Conservation (phyloP, 2,888 invertebrate species). For the Xylota segnis region DNA sequence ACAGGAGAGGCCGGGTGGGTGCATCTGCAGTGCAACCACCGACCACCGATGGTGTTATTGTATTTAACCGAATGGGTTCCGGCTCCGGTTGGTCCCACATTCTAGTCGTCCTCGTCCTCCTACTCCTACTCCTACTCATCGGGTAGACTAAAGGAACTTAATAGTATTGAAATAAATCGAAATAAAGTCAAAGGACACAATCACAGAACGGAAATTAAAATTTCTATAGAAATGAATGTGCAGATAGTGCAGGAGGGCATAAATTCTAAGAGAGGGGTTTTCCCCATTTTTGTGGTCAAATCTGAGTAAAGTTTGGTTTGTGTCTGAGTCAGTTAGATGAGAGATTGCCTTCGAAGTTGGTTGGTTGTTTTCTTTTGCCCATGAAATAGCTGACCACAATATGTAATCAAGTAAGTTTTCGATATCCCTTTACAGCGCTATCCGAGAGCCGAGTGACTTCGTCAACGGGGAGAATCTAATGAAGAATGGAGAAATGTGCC, state of each 20-base stretch:
- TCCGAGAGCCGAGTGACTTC: too few relatives aligned
- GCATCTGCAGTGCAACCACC: constrained; percentile 58
- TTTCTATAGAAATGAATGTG: constrained; percentile 52
- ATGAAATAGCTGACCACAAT: background rate
- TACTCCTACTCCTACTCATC: background rate
- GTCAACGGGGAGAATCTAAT: too few relatives aligned
- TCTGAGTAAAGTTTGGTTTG: constrained; percentile 20
- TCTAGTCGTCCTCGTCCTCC: too few relatives aligned
- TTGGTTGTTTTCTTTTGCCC: background rate
- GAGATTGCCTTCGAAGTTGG: constrained; percentile 8
- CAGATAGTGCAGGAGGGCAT: constrained; percentile 18
- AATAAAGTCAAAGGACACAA: constrained; percentile 73
- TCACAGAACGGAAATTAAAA: constrained; percentile 72
- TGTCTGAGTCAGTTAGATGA: constrained; percentile 22
- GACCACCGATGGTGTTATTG: constrained; percentile 37
- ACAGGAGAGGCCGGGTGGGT: background rate
- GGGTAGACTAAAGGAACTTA: constrained; percentile 59
- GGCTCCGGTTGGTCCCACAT: constrained; percentile 20
- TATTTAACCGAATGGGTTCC: constrained; percentile 66
- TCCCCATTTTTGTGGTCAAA: constrained; percentile 36
- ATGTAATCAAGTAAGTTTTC: constrained; percentile 1
- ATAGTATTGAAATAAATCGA: constrained; percentile 73
- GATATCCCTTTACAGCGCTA: background rate
- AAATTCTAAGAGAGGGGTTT: background rate
- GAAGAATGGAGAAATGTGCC: too few relatives aligned